Evolutionary conservation across 2,797 vertebrate species (phyloP).

Genomic region (Sus cebifrons): DNA sequence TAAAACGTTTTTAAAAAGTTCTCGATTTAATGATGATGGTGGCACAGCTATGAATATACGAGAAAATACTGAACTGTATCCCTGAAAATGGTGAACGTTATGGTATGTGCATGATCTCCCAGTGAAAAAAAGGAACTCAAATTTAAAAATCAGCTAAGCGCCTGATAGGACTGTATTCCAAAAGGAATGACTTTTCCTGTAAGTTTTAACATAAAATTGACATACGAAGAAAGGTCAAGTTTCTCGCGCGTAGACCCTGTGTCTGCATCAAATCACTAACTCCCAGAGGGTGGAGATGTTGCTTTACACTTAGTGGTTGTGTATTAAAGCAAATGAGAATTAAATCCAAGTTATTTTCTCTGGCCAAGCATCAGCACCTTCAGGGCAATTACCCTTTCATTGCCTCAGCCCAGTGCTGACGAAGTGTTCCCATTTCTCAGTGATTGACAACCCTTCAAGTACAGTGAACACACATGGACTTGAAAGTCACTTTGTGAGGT

Average conservation of each 20-base stretch:
- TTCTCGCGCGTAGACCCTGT: not conserved
- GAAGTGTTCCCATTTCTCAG: not conserved
- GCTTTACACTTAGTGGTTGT: not conserved
- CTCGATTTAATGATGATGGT: not conserved
- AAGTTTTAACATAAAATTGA: conserved; percentile 47
- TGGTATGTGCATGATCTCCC: not conserved
- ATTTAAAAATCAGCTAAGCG: no score
- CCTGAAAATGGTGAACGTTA: not conserved
- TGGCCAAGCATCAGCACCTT: not conserved
- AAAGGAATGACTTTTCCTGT: not conserved
- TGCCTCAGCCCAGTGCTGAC: not conserved
- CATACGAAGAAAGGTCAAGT: not conserved
- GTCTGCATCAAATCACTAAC: not conserved
- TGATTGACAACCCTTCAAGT: not conserved
- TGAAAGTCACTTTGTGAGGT: not conserved
- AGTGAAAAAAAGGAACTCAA: not conserved
- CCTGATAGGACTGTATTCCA: no score
- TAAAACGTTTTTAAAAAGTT: not conserved
- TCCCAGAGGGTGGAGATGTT: not conserved
- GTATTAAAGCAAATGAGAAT: conserved; percentile 21
- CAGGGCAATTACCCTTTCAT: not conserved
- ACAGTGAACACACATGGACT: not conserved
- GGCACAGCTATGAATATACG: not conserved
- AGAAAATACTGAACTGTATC: not conserved
- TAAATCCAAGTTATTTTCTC: not conserved